Conservation (phyloP, 2,888 invertebrate species). For the Synergus itoensis region DNA sequence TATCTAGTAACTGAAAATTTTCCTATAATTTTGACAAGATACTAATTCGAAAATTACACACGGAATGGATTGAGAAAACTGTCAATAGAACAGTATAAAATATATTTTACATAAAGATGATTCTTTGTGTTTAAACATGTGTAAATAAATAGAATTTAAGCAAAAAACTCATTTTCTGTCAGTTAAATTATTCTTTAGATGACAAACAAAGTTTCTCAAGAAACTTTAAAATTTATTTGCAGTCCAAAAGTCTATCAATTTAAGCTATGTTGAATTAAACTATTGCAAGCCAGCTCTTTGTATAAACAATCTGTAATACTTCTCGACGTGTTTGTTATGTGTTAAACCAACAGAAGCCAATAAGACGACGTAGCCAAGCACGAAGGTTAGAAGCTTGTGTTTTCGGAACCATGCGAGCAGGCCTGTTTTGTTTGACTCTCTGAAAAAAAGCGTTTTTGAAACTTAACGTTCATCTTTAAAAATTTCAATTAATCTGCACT, state of each 20-base stretch:
- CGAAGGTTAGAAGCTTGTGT: conserved; percentile 82
- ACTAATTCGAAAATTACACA: conserved; percentile 63
- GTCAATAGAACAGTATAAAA: background rate
- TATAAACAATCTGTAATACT: conserved; percentile 81
- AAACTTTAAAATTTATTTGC: conserved; percentile 28
- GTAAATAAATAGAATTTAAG: conserved; percentile 8
- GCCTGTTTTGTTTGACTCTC: conserved; percentile 64
- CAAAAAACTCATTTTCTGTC: background rate
- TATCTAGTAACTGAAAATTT: conserved; percentile 97
- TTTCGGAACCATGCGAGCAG: conserved; percentile 80
- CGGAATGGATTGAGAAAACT: background rate
- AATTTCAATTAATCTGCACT: conserved; percentile 48
- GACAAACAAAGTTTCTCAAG: background rate
- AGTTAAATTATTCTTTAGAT: background rate
- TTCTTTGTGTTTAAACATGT: background rate
- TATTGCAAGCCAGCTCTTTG: conserved; percentile 73
- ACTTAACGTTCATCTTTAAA: conserved; percentile 19
- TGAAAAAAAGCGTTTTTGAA: conserved; percentile 56
- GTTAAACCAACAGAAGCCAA: conserved; percentile 83
- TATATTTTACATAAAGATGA: background rate
- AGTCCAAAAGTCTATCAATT: conserved; percentile 10
- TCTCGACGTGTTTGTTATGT: conserved; percentile 83
- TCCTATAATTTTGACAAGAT: conserved; percentile 84
- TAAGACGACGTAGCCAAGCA: conserved; percentile 83
- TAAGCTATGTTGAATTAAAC: conserved; percentile 30